Percentiles rank a stretch among this genome's conserved stretches.
Conservation (phyloP, 2,888 invertebrate genomes). For the Spodoptera picta region DNA sequence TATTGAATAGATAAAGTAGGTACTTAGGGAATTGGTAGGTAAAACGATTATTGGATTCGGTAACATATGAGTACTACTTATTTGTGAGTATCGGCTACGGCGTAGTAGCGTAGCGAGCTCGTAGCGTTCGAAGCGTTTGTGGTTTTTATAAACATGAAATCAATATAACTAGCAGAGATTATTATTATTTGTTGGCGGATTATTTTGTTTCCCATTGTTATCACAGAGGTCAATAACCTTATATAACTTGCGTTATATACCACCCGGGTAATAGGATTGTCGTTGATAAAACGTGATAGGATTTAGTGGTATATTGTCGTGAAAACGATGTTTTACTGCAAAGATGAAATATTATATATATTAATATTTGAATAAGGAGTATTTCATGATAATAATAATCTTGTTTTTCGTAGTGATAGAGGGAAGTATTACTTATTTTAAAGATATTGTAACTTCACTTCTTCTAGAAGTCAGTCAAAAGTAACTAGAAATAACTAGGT, state of each 20-base stretch:
- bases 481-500: too few relatives aligned
- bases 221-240: constrained; percentile 14
- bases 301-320: constrained; percentile 14
- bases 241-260: constrained; percentile 17
- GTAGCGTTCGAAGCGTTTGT: constrained; percentile 5
- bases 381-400: too few relatives aligned
- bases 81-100: constrained; percentile 10
- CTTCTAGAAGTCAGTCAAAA: too few relatives aligned
- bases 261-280: constrained; percentile 13
- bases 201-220: constrained; percentile 17
- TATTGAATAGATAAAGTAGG: constrained; percentile 10
- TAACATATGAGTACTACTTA: constrained; percentile 2
- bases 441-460: too few relatives aligned
- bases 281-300: constrained; percentile 16
- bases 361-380: too few relatives aligned
- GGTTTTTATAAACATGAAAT: constrained; percentile 36
- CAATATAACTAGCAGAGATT: constrained; percentile 31
- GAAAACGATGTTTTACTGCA: background rate
- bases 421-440: too few relatives aligned
- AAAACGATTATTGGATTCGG: constrained; percentile 2
- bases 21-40: background rate
- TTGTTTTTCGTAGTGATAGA: too few relatives aligned
- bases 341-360: too few relatives aligned
- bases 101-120: constrained; percentile 14
- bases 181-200: constrained; percentile 29